phyloP scores from a whole-genome alignment of 2,113 vertebrate species.

The Globicephala melas region DNA sequence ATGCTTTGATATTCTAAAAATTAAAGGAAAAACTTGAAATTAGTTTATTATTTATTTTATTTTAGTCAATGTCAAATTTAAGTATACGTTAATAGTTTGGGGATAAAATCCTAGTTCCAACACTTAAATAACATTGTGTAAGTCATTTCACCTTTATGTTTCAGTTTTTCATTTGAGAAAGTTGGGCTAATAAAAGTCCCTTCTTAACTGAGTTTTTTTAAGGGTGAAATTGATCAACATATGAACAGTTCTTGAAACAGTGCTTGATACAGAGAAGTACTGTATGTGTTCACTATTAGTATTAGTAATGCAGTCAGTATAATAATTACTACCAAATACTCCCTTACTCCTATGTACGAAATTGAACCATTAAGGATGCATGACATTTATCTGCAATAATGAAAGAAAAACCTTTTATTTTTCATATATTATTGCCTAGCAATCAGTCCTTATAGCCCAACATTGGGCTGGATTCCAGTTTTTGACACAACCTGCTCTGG shows the following conservation, averaged over 20 bases:
- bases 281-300: neutral
- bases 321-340: neutral
- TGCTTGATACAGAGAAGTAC: neutral
- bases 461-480: neutral
- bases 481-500: neutral
- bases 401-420: neutral
- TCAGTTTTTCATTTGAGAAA: neutral
- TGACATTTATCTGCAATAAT: neutral
- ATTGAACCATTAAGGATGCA: neutral
- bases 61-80: neutral
- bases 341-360: neutral
- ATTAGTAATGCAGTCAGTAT: neutral
- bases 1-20: neutral
- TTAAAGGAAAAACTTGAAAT: neutral
- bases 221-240: neutral
- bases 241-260: neutral
- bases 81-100: neutral
- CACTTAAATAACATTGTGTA: neutral
- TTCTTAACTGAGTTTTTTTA: neutral
- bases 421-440: neutral
- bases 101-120: neutral
- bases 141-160: neutral
- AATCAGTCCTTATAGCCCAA: neutral
- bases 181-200: neutral
- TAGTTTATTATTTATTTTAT: neutral